These are phyloP conservation scores for Etheostoma perlongum DNA, from an alignment of 2,797 vertebrate genomes.

Conservation along the genomic window DNA sequence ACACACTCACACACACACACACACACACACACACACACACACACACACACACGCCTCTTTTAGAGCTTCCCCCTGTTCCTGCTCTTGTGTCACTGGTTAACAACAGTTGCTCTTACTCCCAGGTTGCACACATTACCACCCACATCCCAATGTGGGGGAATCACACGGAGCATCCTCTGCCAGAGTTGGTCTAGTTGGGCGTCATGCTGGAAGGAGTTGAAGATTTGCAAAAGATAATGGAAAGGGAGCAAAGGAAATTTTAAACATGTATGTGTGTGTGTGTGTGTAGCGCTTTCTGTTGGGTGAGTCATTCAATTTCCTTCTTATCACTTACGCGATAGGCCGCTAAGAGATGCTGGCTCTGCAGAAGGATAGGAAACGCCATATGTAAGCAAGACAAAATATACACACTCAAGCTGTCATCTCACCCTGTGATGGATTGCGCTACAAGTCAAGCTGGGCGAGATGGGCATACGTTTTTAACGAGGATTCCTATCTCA, in stretches of 20 bases:
- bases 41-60: constrained; percentile 1
- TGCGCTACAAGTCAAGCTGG: constrained; percentile 36
- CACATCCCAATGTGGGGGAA: constrained; percentile 33
- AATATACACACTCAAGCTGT: constrained; percentile 68
- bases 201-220: constrained; percentile 18
- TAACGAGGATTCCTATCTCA: constrained; percentile 67
- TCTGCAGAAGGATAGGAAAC: constrained; percentile 61
- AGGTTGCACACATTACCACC: constrained; percentile 38
- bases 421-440: constrained; percentile 69
- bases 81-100: constrained; percentile 43
- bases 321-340: constrained; percentile 54
- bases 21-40: constrained; percentile 27
- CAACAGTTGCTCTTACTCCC: constrained; percentile 46
- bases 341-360: constrained; percentile 61
- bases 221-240: constrained; percentile 38
- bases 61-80: constrained; percentile 5
- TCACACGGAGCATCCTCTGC: constrained; percentile 33
- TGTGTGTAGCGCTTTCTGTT: constrained; percentile 7
- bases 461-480: constrained; percentile 3
- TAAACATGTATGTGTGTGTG: background rate
- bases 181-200: constrained; percentile 5
- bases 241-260: constrained; percentile 27
- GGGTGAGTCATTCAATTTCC: constrained; percentile 37
- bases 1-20: constrained; percentile 20
- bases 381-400: constrained; percentile 56